Conservation (phyloP, 2,113 vertebrate genomes). For the Tinamus guttatus region DNA sequence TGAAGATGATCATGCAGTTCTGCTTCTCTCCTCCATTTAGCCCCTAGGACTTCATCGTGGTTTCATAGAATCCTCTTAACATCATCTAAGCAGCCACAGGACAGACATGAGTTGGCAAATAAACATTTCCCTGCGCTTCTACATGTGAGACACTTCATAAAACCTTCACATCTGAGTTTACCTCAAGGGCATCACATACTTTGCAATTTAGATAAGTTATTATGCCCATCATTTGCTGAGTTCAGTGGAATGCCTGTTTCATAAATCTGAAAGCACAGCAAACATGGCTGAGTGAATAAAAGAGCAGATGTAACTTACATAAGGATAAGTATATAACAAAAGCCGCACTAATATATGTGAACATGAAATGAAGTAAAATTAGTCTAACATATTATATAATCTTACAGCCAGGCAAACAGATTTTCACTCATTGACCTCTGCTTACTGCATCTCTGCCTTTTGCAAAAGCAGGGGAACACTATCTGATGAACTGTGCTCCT, state of each 20-base stretch:
- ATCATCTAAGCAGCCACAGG: slow-evolving; percentile 53
- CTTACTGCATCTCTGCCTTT: background rate
- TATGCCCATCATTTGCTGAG: slow-evolving; percentile 68
- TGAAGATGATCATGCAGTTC: slow-evolving; percentile 1
- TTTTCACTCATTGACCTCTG: slow-evolving; percentile 31
- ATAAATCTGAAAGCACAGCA: slow-evolving; percentile 70
- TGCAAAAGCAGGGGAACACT: background rate
- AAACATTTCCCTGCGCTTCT: slow-evolving; percentile 61
- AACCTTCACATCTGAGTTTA: slow-evolving; percentile 69
- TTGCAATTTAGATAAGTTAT: slow-evolving; percentile 76
- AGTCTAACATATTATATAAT: background rate
- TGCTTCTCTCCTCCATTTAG: slow-evolving; percentile 24
- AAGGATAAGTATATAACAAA: slow-evolving; percentile 60
- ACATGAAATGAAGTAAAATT: slow-evolving; percentile 58
- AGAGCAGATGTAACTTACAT: slow-evolving; percentile 70
- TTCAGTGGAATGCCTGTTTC: slow-evolving; percentile 67
- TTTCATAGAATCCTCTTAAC: slow-evolving; percentile 58
- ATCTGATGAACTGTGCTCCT: slow-evolving; percentile 30
- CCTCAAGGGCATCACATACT: slow-evolving; percentile 69
- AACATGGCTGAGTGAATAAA: slow-evolving; percentile 67
- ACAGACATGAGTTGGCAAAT: slow-evolving; percentile 62
- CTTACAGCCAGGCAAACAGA: slow-evolving; percentile 8
- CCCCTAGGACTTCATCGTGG: slow-evolving; percentile 36
- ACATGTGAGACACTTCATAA: slow-evolving; percentile 70
- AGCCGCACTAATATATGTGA: slow-evolving; percentile 52